These are phyloP conservation scores for Nesogale talazaci DNA, from an alignment of 2,113 vertebrate genomes.

Conservation along the genomic window DNA sequence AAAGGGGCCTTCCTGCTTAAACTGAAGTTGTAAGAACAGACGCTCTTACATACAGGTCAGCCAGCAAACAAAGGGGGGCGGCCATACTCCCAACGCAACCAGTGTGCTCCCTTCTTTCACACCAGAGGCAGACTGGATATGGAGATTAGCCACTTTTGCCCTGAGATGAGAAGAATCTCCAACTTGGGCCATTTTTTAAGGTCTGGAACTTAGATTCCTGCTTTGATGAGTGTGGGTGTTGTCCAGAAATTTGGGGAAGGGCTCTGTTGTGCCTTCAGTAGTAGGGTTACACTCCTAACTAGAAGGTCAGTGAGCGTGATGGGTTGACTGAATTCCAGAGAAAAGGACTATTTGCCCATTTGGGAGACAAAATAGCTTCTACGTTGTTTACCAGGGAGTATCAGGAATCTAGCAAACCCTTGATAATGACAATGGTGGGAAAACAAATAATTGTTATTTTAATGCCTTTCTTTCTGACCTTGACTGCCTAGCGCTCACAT, in stretches of 20 bases:
- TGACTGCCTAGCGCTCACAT: neutral
- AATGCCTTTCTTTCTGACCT: slow-evolving; percentile 27
- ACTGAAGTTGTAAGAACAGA: neutral
- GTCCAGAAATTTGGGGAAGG: slow-evolving; percentile 26
- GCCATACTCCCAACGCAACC: neutral
- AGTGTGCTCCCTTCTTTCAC: slow-evolving; percentile 13
- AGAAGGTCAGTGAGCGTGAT: neutral
- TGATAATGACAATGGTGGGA: neutral
- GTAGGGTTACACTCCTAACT: neutral
- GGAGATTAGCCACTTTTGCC: slow-evolving; percentile 44
- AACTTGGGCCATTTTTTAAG: slow-evolving; percentile 18
- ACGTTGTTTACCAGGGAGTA: neutral
- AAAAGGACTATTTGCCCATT: slow-evolving; percentile 20
- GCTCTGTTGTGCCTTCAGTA: neutral
- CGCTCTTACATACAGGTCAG: slow-evolving; percentile 3
- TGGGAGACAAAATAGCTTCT: slow-evolving; percentile 27
- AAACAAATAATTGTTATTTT: slow-evolving; percentile 24
- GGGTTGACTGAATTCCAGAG: neutral
- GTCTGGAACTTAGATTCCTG: slow-evolving; percentile 9
- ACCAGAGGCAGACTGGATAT: slow-evolving; percentile 32
- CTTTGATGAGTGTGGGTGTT: slow-evolving; percentile 51
- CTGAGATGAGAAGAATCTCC: slow-evolving; percentile 27
- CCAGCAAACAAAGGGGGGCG: slow-evolving; percentile 47
- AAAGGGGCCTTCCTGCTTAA: slow-evolving; percentile 52
- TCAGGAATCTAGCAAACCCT: neutral